Base-by-base conservation (phyloP, 2,888 invertebrate species). In the Neocrepidodera transversa region DNA sequence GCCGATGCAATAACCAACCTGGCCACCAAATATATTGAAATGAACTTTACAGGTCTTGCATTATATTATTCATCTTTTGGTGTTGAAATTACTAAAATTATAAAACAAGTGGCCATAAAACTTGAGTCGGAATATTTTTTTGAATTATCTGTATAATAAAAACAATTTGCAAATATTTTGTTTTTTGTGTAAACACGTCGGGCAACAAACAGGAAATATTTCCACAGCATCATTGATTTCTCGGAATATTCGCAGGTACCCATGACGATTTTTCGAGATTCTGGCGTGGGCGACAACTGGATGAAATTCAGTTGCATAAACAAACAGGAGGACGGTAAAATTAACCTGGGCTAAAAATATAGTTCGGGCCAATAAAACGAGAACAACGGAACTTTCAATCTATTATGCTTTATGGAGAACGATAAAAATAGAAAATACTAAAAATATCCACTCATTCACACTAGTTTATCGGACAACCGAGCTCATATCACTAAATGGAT, bases 321-420 rank as follows among this genome's bases (percentile, higher is more conserved):
- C 26, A 45, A 45, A 45, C 45, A 45, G 45, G 26, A 42, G 32
- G 32, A 58, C 54, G 26, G 51, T 42, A 55, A 59, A 62, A 58
- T 59, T 48, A 58, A 56, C 55, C 49, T 20, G 35, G 7, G 36
- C 60, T 60, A 60, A 55, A 60, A 58, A 60, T 63, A 63, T 36
- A 43, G 18, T 13, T 8, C 36, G 45, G 47, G 30, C 48, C 30
- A 62, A 62, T 62, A 56, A 60, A 63, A 63, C 51, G 58, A 35
- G 54, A 63, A 63, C 59, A 63, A 63, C 60, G 51, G 57, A 63
- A 40, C 57, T 53, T 60, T 50, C 52, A 60, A 63, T 63, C 54
- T 58, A 59, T 56, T 62, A 60, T 58, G 43, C 54, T 58, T 58
- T 63, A 63, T 63, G 55, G 58, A 55, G 52, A 17, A 47, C 38